Evolutionary conservation across 2,113 vertebrate species (phyloP), one percentile per base, ranked within the genome.

Genomic region (Aleadryas rufinucha): DNA sequence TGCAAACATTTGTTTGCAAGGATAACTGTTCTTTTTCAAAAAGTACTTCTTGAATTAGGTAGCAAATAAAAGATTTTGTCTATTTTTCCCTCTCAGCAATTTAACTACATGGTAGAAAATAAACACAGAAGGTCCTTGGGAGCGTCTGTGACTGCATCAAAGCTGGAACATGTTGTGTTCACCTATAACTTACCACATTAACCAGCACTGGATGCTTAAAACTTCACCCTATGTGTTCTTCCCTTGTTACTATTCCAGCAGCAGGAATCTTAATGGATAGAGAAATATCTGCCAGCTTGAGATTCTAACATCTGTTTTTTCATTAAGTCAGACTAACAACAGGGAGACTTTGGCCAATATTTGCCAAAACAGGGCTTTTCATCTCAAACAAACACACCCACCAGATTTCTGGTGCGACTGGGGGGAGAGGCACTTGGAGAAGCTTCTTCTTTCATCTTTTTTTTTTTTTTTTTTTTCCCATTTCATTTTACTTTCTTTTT

Each of bases 271-370:
- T 44, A 91, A 75, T 64, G 49, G 65, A 21, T 23, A 95, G 27
- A 75, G 26, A 52, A 96, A 89, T 69, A 89, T 90, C 78, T 91
- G 81, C 52, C 63, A 91, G 15, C 74, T 71, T 44, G 44, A 68
- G 44, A 76, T 33, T 35, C 37, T 75, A 77, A 85, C 65, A 71
- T 68, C 61, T 87, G 24, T 9, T 76, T 82, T 79, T 76, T 68
- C 53, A 64, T 26, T 1, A 63, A 70, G 30, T 14, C 35, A 87
- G 35, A 59, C n/a, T 68, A 59, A 63, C 17, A 56, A 56, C 11
- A 60, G 31, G 65, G 61, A 94, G 3, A 71, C 30, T n/a, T 82
- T 35, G 37, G 69, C 13, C 47, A 89, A 37, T 37, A 9, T 68
- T 89, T 71, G 52, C 90, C 84, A 91, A 82, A 95, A 64, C 9